Base-by-base conservation (phyloP, 2,888 invertebrate genomes). In the Lasioglossum zephyrum region DNA sequence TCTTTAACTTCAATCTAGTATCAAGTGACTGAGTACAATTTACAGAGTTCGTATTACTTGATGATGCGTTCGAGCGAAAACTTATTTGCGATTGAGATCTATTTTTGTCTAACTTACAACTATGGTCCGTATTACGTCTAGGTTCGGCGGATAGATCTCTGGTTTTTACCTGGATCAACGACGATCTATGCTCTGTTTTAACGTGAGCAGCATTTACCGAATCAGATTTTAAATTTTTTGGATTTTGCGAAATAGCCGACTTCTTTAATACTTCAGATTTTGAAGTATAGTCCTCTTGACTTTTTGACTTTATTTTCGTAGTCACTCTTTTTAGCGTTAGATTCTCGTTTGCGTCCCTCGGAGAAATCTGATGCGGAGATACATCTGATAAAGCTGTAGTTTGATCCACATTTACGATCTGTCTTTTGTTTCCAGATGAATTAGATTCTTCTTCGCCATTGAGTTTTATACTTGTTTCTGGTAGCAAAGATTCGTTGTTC, bases 41-140 rank as follows among this genome's bases (percentile, higher is more conserved):
- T 22, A 53, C 53, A 16, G 36, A 63, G 41, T 75, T 75, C 16
- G 22, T 16, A 41, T 49, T 73, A 22, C 22, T 72, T 18, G 89
- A 77, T 1, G 77, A 73, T 53, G 88, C 85, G n/a, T 26, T 69
- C n/a, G 82, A 88, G 39, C 90, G 80, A 26, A 91, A 88, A 13
- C 81, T 88, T 6, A 82, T 78, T 72, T 90, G 88, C 0, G 93
- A 93, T 47, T 87, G 89, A 4, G 93, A 93, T 88, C 90, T 87
- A 77, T 90, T 88, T 47, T 86, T 88, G 1, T 26, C 60, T 63
- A 88, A 16, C 13, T 73, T 79, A 31, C 75, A 13, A 5, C 22
- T 70, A 22, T n/a, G 9, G 22, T 70, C 79, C 9, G 36, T 47
- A 6, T 39, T 72, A 9, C 36, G 72, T 60, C 39, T 73, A 18